Evolutionary conservation across 2,113 vertebrate species (phyloP).

Genomic region (Vulpes lagopus): DNA sequence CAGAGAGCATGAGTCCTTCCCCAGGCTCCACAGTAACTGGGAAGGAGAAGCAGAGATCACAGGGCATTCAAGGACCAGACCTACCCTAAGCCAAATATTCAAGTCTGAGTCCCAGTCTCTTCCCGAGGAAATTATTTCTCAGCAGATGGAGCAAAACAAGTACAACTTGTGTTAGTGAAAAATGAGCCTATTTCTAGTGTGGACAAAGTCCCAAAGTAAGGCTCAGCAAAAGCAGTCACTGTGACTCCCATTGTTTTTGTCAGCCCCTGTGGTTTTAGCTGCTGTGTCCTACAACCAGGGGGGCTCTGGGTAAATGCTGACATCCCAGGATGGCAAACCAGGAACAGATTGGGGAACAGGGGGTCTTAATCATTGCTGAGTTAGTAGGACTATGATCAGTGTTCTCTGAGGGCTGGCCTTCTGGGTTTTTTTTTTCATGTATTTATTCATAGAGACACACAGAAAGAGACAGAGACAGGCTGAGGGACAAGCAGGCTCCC

Average conservation of each 20-base stretch:
- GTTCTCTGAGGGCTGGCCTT: background rate
- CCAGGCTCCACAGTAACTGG: background rate
- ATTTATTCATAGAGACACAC: too few relatives aligned
- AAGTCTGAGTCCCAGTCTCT: background rate
- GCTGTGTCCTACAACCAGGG: background rate
- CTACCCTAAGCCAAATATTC: background rate
- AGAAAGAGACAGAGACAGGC: too few relatives aligned
- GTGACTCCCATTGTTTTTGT: background rate
- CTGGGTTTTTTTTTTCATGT: too few relatives aligned
- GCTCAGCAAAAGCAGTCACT: background rate
- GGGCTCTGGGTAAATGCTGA: background rate
- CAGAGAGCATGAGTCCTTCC: background rate
- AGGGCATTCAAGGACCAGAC: background rate
- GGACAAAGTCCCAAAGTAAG: background rate
- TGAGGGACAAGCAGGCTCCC: too few relatives aligned
- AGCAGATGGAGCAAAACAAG: constrained; percentile 13
- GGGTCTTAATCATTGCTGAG: background rate
- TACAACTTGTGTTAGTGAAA: background rate
- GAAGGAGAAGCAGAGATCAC: background rate
- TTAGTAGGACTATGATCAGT: background rate
- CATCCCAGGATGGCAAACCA: background rate
- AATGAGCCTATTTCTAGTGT: background rate
- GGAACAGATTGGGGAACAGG: background rate
- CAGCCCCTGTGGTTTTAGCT: too few relatives aligned
- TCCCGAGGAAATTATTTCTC: constrained; percentile 17